Evolutionary conservation across 2,113 vertebrate species (phyloP).

Genomic region (Poeciliopsis occidentalis): DNA sequence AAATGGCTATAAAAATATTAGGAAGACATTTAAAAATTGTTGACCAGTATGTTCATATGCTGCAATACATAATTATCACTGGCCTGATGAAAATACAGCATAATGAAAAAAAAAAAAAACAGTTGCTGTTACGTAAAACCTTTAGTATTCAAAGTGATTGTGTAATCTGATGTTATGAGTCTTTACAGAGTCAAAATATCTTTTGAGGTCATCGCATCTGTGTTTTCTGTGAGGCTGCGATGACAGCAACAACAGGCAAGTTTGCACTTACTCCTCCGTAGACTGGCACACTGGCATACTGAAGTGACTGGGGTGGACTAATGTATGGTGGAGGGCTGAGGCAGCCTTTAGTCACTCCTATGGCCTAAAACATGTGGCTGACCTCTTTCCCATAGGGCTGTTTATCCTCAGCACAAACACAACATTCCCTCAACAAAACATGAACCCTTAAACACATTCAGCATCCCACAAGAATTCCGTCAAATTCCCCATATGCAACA

Average conservation of each 20-base stretch:
- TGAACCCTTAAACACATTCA: background rate
- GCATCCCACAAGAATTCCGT: background rate
- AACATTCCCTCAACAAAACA: constrained; percentile 7
- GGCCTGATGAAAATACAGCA: background rate
- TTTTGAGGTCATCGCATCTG: constrained; percentile 33
- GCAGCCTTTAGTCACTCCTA: constrained; percentile 67
- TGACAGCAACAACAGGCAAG: constrained; percentile 43
- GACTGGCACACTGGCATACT: constrained; percentile 66
- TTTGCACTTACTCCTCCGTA: constrained; percentile 57
- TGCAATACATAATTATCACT: background rate
- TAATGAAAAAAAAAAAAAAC: background rate
- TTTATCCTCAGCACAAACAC: constrained; percentile 5
- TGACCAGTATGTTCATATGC: background rate
- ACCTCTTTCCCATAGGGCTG: constrained; percentile 43
- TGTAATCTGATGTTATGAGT: background rate
- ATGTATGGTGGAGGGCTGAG: constrained; percentile 56
- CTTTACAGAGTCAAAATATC: constrained; percentile 5
- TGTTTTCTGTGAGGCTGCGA: constrained; percentile 33
- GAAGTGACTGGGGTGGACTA: constrained; percentile 49
- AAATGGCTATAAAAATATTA: no score
- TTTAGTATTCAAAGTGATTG: background rate
- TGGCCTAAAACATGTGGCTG: constrained; percentile 35
- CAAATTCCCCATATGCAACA: background rate
- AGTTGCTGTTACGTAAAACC: background rate
- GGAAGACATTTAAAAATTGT: background rate